A percentile compares a stretch with the other conserved stretches of the same genome.
phyloP scores from a whole-genome alignment of 2,888 invertebrate species.

The Cephus rjabovi region DNA sequence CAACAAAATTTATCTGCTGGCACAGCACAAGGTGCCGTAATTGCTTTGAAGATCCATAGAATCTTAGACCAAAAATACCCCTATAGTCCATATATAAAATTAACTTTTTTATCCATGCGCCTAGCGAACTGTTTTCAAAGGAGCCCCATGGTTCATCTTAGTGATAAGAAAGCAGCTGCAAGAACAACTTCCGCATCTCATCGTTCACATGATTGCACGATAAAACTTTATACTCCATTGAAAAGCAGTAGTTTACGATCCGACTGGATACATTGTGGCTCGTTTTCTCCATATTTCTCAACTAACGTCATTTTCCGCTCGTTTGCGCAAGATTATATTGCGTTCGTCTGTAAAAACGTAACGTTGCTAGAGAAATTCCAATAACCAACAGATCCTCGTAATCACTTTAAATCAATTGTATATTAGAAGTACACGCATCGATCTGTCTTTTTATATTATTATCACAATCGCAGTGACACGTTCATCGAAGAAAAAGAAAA shows the following conservation, averaged over 20 bases:
- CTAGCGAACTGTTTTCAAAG: too few species aligned
- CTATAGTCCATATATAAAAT: neutral
- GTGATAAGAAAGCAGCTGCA: neutral
- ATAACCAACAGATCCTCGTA: neutral
- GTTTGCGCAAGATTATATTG: neutral
- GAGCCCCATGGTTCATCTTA: too few species aligned
- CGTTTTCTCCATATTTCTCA: constrained; percentile 41
- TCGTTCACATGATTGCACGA: constrained; percentile 46
- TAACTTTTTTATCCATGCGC: neutral
- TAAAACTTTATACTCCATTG: constrained; percentile 42
- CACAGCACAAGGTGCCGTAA: neutral
- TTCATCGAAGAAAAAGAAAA: neutral
- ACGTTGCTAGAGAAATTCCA: neutral
- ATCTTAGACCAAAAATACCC: neutral
- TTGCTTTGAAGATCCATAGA: neutral
- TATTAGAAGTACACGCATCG: too few species aligned
- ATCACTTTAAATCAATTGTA: neutral
- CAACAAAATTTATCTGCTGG: neutral
- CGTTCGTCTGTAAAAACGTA: neutral
- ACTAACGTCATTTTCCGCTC: constrained; percentile 15
- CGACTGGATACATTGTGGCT: constrained; percentile 35
- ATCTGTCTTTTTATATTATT: neutral
- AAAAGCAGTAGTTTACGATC: constrained; percentile 33
- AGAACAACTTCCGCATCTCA: constrained; percentile 22
- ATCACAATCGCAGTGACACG: neutral